These are phyloP conservation scores for Subanguina moxae DNA, from an alignment of 1,140 invertebrate genomes.

Conservation along the genomic window DNA sequence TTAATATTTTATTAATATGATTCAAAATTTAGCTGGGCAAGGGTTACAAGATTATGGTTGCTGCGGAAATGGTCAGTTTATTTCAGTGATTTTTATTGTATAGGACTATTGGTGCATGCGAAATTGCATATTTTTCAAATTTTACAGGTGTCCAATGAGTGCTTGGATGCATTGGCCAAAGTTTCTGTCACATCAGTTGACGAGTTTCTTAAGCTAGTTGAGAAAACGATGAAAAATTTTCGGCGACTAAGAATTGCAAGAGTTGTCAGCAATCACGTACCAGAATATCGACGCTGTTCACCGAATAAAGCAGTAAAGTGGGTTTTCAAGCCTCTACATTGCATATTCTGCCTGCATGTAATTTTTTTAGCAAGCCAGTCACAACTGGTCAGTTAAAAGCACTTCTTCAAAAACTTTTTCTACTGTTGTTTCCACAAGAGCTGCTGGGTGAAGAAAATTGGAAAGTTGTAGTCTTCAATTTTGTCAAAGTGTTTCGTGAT, in stretches of 20 bases:
- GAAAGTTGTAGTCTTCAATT: neutral
- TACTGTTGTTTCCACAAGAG: constrained; percentile 1
- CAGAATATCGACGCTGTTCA: neutral
- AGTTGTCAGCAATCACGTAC: neutral
- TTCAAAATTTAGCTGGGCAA: neutral
- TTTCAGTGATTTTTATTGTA: too few relatives aligned
- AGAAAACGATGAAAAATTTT: neutral
- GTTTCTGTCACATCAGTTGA: neutral
- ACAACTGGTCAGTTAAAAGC: neutral
- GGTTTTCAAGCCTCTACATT: neutral
- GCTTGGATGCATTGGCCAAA: neutral
- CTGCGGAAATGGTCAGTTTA: neutral
- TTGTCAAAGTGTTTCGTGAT: constrained; percentile 2
- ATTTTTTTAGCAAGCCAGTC: neutral
- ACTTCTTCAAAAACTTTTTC: neutral
- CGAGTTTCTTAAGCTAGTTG: neutral
- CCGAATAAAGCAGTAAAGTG: neutral
- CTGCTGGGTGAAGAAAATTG: constrained; percentile 3
- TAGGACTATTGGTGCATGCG: too few relatives aligned
- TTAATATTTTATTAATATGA: neutral
- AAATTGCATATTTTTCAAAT: too few relatives aligned
- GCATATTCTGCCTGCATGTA: too few relatives aligned
- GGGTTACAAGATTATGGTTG: neutral
- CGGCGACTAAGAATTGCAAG: neutral
- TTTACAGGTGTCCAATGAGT: neutral